Conservation (phyloP, 2,797 vertebrate genomes). For the Vespertilio murinus region DNA sequence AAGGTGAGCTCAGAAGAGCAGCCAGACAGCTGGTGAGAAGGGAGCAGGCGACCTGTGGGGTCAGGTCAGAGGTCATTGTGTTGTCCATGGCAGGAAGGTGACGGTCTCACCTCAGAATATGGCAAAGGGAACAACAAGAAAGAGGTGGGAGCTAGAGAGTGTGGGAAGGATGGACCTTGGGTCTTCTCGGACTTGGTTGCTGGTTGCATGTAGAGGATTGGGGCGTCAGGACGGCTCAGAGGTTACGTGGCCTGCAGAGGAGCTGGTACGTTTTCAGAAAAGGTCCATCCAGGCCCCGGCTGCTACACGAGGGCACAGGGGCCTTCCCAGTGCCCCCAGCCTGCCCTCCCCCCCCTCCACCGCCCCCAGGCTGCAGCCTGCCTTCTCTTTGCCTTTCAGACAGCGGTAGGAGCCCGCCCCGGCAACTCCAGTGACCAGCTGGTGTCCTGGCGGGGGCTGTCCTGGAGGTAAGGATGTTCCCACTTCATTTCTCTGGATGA, state of each 20-base stretch:
- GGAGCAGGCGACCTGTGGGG: not conserved
- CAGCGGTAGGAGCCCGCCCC: conserved; percentile 88
- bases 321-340: not conserved
- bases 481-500: not conserved
- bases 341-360: too few relatives aligned
- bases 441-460: conserved; percentile 89
- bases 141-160: not conserved
- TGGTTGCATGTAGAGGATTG: too few relatives aligned
- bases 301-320: not conserved
- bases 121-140: not conserved
- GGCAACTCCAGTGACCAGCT: conserved; percentile 75
- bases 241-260: not conserved
- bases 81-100: fast-evolving
- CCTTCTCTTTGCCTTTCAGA: conserved; percentile 80
- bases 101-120: not conserved
- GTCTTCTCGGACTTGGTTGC: not conserved
- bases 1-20: not conserved
- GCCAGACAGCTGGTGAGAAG: not conserved
- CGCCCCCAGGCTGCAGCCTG: not conserved
- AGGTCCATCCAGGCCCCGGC: not conserved
- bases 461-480: conserved; percentile 91
- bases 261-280: not conserved
- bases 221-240: not conserved
- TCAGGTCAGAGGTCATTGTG: not conserved
- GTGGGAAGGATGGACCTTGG: not conserved